Conservation (phyloP, 2,113 vertebrate species). For the Hipposideros armiger region DNA sequence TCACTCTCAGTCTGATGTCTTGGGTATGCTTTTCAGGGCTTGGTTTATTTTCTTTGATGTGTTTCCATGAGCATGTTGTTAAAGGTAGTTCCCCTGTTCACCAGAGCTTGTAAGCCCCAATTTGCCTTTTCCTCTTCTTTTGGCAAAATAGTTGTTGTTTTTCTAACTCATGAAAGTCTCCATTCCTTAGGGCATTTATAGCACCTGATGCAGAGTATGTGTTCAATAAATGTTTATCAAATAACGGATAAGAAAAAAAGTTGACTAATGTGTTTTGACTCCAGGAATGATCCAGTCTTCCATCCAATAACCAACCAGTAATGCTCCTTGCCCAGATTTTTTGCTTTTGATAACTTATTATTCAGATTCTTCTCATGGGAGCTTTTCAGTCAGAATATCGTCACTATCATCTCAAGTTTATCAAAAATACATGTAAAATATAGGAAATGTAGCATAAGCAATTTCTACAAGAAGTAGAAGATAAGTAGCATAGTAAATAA, state of each 20-base stretch:
- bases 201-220: neutral
- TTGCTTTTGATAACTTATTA: constrained; percentile 50
- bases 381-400: constrained; percentile 26
- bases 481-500: constrained; percentile 62
- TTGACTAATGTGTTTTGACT: constrained; percentile 55
- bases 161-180: constrained; percentile 10
- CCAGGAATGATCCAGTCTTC: constrained; percentile 37
- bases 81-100: neutral
- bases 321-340: neutral
- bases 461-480: neutral
- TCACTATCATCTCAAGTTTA: constrained; percentile 50
- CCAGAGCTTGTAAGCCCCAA: neutral
- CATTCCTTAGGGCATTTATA: constrained; percentile 42
- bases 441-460: constrained; percentile 44
- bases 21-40: neutral
- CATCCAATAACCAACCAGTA: neutral
- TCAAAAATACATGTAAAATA: constrained; percentile 58
- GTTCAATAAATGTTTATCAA: constrained; percentile 67
- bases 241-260: constrained; percentile 68
- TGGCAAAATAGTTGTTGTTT: constrained; percentile 37
- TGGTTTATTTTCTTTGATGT: neutral
- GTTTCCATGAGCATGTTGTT: neutral
- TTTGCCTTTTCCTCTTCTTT: neutral
- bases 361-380: neutral
- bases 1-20: neutral